Evolutionary conservation across 2,113 vertebrate genomes (phyloP).

Genomic region (Coptodon rendalli): DNA sequence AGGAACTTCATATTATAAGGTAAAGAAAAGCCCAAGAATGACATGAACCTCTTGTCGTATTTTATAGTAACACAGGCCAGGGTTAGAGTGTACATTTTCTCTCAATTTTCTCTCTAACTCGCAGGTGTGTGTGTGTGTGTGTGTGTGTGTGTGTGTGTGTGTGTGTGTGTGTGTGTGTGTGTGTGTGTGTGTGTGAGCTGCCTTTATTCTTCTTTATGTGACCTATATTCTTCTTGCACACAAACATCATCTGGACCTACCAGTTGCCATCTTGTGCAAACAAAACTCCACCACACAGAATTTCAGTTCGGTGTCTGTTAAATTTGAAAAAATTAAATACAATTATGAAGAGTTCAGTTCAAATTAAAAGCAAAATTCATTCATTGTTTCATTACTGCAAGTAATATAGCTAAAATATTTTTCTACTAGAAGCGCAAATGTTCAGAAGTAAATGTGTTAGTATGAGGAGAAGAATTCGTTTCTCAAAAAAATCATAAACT

Average conservation of each 20-base stretch:
- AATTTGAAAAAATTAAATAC: rapidly evolving
- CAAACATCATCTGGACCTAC: background rate
- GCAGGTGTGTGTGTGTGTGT: background rate
- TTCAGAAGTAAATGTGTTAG: background rate
- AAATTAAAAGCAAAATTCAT: rapidly evolving
- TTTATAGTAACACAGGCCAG: rapidly evolving
- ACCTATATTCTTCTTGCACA: rapidly evolving
- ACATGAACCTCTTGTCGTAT: rapidly evolving
- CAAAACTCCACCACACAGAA: background rate
- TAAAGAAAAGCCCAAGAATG: background rate
- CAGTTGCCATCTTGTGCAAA: background rate
- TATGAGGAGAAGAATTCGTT: rapidly evolving
- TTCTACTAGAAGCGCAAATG: background rate
- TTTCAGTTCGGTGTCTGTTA: background rate
- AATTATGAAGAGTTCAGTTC: background rate
- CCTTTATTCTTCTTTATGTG: background rate
- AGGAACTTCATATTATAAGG: background rate
- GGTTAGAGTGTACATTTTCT: background rate
- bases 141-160: background rate
- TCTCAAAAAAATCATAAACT: rapidly evolving
- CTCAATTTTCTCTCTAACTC: rapidly evolving
- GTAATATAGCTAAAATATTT: background rate
- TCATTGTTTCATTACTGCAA: background rate
- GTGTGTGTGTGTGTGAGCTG: background rate
- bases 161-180: background rate